phyloP scores from a whole-genome alignment of 2,113 vertebrate species.

The Melanerpes formicivorus region DNA sequence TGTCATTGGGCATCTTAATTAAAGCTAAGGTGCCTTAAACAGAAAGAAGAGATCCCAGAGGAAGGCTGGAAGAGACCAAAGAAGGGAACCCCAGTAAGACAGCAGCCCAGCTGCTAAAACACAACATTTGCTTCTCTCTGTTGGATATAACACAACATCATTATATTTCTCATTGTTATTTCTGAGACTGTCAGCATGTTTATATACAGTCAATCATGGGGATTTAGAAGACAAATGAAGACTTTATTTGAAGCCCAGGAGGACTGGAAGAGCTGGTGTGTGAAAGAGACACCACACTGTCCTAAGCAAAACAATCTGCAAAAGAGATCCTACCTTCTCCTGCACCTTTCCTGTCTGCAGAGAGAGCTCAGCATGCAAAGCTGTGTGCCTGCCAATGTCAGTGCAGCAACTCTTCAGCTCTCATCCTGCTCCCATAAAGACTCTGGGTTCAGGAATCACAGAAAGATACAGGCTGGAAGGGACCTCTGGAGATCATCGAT shows the following conservation, averaged over 20 bases:
- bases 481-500: too few relatives aligned
- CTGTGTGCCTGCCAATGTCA: neutral
- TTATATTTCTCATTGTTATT: neutral
- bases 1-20: neutral
- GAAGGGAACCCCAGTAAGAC: neutral
- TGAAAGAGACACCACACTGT: neutral
- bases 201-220: neutral
- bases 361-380: neutral
- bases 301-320: neutral
- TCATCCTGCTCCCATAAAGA: neutral
- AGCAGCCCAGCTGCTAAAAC: neutral
- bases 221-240: neutral
- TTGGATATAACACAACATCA: neutral
- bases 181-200: neutral
- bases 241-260: neutral
- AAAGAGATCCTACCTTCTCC: neutral
- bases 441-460: neutral
- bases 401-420: neutral
- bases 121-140: neutral
- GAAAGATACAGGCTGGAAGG: too few relatives aligned
- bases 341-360: neutral
- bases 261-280: neutral
- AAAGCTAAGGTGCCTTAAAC: neutral
- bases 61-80: neutral
- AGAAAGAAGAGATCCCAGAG: neutral